Evolutionary conservation across 2,888 invertebrate genomes (phyloP).

Genomic region (Aleiodes leptofemur): DNA sequence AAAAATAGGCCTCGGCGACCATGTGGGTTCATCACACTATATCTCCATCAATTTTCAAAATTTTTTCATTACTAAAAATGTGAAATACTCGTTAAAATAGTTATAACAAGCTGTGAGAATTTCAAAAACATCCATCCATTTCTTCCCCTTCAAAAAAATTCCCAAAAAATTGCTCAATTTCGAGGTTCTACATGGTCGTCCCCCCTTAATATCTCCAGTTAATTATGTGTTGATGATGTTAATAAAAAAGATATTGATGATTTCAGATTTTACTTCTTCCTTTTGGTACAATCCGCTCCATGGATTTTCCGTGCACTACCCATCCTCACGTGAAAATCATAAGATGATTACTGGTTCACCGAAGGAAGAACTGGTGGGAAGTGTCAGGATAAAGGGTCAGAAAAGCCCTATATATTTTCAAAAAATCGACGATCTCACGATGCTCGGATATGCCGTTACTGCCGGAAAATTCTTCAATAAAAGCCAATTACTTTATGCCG

Average conservation of each 20-base stretch:
- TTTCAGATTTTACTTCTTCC: conserved; percentile 56
- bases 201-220: too few species aligned
- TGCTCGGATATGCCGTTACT: conserved; percentile 63
- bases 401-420: conserved; percentile 43
- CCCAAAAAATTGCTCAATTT: too few species aligned
- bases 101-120: too few species aligned
- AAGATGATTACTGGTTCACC: conserved; percentile 59
- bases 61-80: too few species aligned
- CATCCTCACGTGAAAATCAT: conserved; percentile 46
- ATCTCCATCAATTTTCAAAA: too few species aligned
- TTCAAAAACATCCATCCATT: too few species aligned
- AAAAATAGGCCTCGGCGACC: too few species aligned
- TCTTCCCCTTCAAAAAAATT: too few species aligned
- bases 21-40: too few species aligned
- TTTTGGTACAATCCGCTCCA: conserved; percentile 62
- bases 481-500: conserved; percentile 56
- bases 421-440: conserved; percentile 51
- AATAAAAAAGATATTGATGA: conserved; percentile 18
- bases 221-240: too few species aligned
- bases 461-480: conserved; percentile 63
- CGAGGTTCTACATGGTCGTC: too few species aligned
- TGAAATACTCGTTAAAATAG: too few species aligned
- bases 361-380: conserved; percentile 56
- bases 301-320: conserved; percentile 64
- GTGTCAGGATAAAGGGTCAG: conserved; percentile 50